A percentile compares a stretch with the other conserved stretches of the same genome.
Evolutionary conservation across 92 coral and sea anemone genomes (phyloP).

Genomic region (Chrysogorgia sp.): DNA sequence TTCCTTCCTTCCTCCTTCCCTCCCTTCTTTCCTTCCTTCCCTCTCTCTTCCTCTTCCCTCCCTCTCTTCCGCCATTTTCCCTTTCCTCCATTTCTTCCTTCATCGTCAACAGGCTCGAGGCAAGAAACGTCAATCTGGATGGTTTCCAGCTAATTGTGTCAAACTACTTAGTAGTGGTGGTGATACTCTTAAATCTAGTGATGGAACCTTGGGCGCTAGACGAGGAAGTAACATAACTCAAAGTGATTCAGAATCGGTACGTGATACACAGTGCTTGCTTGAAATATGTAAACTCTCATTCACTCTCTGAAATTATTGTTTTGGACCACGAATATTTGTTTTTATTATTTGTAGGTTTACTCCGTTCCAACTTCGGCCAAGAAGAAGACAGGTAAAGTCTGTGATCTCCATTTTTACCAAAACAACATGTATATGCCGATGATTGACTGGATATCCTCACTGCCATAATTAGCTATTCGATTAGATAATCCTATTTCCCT

Average conservation of each 20-base stretch:
- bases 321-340: background rate
- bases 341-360: slow-evolving; percentile 54
- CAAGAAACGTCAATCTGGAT: slow-evolving; percentile 95
- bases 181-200: slow-evolving; percentile 22
- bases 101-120: slow-evolving; percentile 83
- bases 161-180: slow-evolving; percentile 81
- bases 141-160: slow-evolving; percentile 88
- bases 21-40: background rate
- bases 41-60: background rate
- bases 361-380: slow-evolving; percentile 61
- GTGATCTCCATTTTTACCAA: background rate
- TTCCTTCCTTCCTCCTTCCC: background rate
- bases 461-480: no score
- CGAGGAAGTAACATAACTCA: background rate
- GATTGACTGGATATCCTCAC: no score
- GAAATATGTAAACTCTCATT: background rate
- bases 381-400: slow-evolving; percentile 15
- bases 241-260: background rate
- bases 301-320: background rate
- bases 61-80: background rate
- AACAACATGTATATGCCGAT: no score
- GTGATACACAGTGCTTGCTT: background rate
- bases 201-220: background rate
- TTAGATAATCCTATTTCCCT: no score
- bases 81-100: background rate